A percentile compares a stretch with the other conserved stretches of the same genome.
Evolutionary conservation across 2,888 invertebrate genomes (phyloP).

Genomic region (Sarcophaga caerulescens): DNA sequence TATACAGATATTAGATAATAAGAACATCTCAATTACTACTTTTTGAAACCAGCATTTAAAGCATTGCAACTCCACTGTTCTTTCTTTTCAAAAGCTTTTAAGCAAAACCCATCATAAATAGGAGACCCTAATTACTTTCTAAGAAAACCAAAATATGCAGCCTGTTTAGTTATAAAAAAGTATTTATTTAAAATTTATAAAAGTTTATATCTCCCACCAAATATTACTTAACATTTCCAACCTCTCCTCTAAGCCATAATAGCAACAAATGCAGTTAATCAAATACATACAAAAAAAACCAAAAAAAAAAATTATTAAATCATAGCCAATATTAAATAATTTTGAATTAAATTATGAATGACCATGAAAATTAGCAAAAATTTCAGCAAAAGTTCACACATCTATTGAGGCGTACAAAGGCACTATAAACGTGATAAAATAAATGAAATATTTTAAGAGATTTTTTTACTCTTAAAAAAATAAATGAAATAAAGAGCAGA

Average conservation of each 20-base stretch:
- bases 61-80: no score
- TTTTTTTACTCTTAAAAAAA: conserved; percentile 26
- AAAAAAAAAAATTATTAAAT: background rate
- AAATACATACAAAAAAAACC: background rate
- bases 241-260: background rate
- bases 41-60: no score
- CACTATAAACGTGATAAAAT: background rate
- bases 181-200: no score
- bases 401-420: background rate
- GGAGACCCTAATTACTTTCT: no score
- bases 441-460: background rate
- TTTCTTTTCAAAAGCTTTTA: no score
- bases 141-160: no score
- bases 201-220: no score
- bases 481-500: conserved; percentile 14
- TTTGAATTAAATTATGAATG: background rate
- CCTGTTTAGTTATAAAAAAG: no score
- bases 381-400: conserved; percentile 11
- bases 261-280: background rate
- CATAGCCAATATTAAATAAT: background rate
- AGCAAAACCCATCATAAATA: no score
- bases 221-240: background rate
- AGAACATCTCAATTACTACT: no score
- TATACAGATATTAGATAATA: no score
- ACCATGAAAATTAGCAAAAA: conserved; percentile 7